These are phyloP conservation scores for Drosophila meridiana DNA, from an alignment of 2,888 invertebrate species.

Conservation along the genomic window DNA sequence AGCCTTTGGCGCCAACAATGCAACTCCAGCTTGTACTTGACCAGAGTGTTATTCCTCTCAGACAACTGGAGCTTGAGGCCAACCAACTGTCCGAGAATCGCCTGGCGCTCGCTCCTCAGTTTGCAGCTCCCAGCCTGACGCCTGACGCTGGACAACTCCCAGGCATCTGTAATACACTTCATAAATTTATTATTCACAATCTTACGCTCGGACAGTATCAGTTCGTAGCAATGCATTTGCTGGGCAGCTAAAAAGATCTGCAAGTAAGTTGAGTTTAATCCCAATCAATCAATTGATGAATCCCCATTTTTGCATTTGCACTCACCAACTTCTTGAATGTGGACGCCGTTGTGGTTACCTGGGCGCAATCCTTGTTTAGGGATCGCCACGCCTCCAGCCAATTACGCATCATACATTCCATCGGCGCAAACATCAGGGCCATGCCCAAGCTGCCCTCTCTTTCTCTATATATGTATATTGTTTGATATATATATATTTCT, in stretches of 20 bases:
- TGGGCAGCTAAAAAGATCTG: slow-evolving; percentile 13
- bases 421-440: not conserved
- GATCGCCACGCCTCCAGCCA: slow-evolving; percentile 28
- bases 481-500: not conserved
- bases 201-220: not conserved
- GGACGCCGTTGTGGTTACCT: not conserved
- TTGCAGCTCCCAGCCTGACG: no score
- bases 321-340: slow-evolving; percentile 17
- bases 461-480: not conserved
- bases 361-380: not conserved
- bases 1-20: not conserved
- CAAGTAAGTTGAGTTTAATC: not conserved
- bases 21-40: slow-evolving; percentile 8
- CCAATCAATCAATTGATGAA: not conserved
- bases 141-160: not conserved
- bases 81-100: not conserved
- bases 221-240: slow-evolving; percentile 20
- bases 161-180: not conserved
- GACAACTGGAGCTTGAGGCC: not conserved
- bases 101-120: not conserved
- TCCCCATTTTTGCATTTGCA: not conserved
- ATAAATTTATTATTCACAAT: not conserved
- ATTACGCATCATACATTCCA: slow-evolving; percentile 10
- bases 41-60: not conserved
- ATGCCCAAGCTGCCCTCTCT: not conserved